These are phyloP conservation scores for Rotaria macrura DNA, from an alignment of 2,888 invertebrate species.

Conservation along the genomic window DNA sequence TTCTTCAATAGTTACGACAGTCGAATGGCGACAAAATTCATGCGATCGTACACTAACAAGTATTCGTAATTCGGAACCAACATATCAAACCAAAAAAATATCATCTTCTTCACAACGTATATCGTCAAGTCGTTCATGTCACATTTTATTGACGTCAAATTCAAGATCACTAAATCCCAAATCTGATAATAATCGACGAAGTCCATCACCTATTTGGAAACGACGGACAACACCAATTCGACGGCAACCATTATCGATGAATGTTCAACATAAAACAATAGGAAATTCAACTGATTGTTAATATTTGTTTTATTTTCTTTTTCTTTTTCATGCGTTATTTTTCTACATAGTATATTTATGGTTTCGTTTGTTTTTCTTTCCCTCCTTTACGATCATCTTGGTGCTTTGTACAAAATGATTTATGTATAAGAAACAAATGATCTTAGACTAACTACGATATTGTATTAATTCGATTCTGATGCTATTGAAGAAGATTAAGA, in stretches of 20 bases:
- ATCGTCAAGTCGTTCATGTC: not conserved
- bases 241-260: not conserved
- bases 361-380: not conserved
- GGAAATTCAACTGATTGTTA: conserved; percentile 13
- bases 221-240: not conserved
- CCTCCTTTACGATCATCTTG: not conserved
- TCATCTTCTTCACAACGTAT: not conserved
- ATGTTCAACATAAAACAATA: not conserved
- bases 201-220: conserved; percentile 22
- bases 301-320: not conserved
- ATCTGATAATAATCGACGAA: not conserved
- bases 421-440: not conserved
- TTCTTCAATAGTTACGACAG: not conserved
- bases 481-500: not conserved
- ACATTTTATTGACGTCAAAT: not conserved
- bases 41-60: not conserved
- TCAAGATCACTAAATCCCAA: not conserved
- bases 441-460: not conserved
- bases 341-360: conserved; percentile 1
- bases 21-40: not conserved
- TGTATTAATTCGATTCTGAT: not conserved
- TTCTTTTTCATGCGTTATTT: not conserved
- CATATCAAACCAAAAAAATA: not conserved
- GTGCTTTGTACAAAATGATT: not conserved
- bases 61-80: not conserved